A percentile compares a stretch with the other conserved stretches of the same genome.
phyloP scores from a whole-genome alignment of 2,797 vertebrate genomes.

The Kryptolebias ocellatus region DNA sequence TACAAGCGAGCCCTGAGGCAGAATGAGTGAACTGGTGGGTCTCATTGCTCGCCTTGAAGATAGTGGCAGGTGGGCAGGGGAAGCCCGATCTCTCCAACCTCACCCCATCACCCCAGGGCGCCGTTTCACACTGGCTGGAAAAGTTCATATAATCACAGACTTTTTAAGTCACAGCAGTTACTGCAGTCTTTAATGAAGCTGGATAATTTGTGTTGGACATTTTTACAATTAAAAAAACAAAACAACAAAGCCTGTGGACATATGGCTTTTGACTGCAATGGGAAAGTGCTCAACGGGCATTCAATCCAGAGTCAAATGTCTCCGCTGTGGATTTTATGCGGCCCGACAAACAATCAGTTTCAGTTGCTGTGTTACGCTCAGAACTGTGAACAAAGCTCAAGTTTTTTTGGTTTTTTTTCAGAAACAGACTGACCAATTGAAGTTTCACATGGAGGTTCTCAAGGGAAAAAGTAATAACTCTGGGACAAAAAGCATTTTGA shows the following conservation, averaged over 20 bases:
- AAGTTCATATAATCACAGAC: slow-evolving; percentile 25
- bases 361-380: too few relatives aligned
- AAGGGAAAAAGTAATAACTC: too few relatives aligned
- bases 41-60: slow-evolving; percentile 54
- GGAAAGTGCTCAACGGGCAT: too few relatives aligned
- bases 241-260: neutral
- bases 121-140: slow-evolving; percentile 24
- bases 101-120: slow-evolving; percentile 27
- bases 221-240: neutral
- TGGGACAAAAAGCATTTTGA: too few relatives aligned
- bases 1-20: slow-evolving; percentile 54
- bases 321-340: neutral
- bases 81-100: slow-evolving; percentile 13
- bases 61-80: slow-evolving; percentile 58
- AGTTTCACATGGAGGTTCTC: too few relatives aligned
- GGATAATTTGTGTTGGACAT: neutral
- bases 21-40: slow-evolving; percentile 33
- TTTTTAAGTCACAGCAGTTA: neutral
- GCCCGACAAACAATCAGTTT: too few relatives aligned
- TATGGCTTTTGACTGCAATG: neutral
- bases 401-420: too few relatives aligned
- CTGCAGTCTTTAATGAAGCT: neutral
- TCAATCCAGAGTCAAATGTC: neutral
- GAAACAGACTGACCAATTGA: too few relatives aligned
- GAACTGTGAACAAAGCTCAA: too few relatives aligned